Evolutionary conservation across 2,113 vertebrate genomes (phyloP), one percentile per base, ranked within the genome.

Genomic region (Aplodontia rufa): DNA sequence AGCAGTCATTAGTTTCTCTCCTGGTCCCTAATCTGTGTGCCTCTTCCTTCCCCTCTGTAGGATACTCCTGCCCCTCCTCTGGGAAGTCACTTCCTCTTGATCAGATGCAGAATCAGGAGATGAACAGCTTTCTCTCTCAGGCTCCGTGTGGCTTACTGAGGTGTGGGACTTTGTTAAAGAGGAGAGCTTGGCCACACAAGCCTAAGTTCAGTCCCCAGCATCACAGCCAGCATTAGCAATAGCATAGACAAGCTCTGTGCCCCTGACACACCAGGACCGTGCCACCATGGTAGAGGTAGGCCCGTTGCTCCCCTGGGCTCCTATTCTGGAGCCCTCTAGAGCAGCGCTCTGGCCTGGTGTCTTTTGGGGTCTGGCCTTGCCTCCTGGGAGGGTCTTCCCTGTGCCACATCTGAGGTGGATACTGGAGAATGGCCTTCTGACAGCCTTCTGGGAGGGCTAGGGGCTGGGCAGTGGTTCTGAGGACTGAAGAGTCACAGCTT

Each of bases 231-330:
- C 64, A 45, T 24, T 10, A 45, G 11, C 4, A 51, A 47, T 3
- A 32, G 8, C 3, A 22, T 20, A 76, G 49, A 75, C 0, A 5
- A 11, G 40, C 60, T 30, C 14, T 51, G 40, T 35, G 62, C 37
- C 47, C 22, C 28, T 1, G 42, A 6, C 42, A 62, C 13, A 55
- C 42, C 58, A 1, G 8, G 32, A 58, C 47, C 11, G 13, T 1
- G 10, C 62, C 10, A 12, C 53, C 22, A 35, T 69, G 1, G 16
- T 28, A 14, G 78, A 55, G 12, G 37, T 26, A 0, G 22, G 35
- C 32, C 60, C 17, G 6, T 28, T 0, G 7, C 1, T 10, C 42
- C 9, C 24, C 8, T 2, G 40, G 20, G 6, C 26, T 12, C 20
- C 28, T n/a, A n/a, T n/a, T n/a, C n/a, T n/a, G n/a, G n/a, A n/a